phyloP scores from a whole-genome alignment of 2,113 vertebrate species.

The Tamias sibiricus region DNA sequence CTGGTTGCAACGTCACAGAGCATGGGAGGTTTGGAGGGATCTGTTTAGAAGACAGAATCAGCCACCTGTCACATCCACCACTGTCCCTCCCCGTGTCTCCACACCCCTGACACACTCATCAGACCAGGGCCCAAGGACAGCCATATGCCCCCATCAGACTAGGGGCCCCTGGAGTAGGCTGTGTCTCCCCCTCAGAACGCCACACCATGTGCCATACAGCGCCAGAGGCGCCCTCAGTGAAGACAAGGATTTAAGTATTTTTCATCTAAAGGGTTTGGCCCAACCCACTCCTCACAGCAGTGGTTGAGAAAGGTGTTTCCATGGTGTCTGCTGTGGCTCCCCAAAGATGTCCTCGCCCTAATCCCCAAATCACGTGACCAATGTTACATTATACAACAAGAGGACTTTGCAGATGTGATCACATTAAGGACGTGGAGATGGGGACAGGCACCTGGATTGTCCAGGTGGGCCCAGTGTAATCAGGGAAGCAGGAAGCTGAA shows the following conservation, averaged over 20 bases:
- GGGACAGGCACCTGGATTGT: not conserved
- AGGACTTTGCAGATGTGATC: not conserved
- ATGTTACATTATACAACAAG: not conserved
- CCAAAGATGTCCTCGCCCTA: not conserved
- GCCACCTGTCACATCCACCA: not conserved
- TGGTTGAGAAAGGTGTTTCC: not conserved
- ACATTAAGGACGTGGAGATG: not conserved
- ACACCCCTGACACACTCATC: not conserved
- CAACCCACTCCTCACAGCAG: not conserved
- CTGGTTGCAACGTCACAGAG: conserved; percentile 96
- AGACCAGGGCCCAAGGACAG: not conserved
- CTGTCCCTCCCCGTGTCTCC: not conserved
- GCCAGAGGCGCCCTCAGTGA: not conserved
- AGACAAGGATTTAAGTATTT: not conserved
- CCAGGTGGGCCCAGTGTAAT: not conserved
- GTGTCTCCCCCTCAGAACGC: not conserved
- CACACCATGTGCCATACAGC: not conserved
- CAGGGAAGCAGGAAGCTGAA: not conserved
- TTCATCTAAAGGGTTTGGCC: not conserved
- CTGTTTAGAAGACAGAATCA: conserved; percentile 82
- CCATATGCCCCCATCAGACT: not conserved
- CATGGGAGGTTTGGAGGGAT: conserved; percentile 96
- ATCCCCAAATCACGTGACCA: not conserved
- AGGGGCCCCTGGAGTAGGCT: not conserved
- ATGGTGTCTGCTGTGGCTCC: not conserved